These are phyloP conservation scores for Nansenia antarctica DNA, from an alignment of 2,113 vertebrate genomes.

Conservation along the genomic window DNA sequence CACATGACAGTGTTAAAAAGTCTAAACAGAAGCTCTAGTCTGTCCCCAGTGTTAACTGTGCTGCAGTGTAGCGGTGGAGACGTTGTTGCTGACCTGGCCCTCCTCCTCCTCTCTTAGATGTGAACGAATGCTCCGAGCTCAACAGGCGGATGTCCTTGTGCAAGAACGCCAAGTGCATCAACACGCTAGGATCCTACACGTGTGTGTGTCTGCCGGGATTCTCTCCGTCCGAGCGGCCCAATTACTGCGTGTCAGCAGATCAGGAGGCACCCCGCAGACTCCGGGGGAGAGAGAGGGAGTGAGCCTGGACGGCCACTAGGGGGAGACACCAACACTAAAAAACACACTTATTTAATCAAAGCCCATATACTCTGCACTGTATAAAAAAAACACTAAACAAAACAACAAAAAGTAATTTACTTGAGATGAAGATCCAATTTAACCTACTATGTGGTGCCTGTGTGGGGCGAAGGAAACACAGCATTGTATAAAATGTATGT, in stretches of 20 bases:
- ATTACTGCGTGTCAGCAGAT: conserved; percentile 87
- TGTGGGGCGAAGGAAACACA: conserved; percentile 56
- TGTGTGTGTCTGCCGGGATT: conserved; percentile 93
- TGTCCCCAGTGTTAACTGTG: too few species aligned
- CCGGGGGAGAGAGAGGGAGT: conserved; percentile 78
- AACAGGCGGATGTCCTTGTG: conserved; percentile 95
- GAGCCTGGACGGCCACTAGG: conserved; percentile 52
- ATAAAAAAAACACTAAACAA: conserved; percentile 80
- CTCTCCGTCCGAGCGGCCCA: conserved; percentile 83
- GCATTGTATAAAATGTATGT: conserved; percentile 71
- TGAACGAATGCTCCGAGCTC: conserved; percentile 94
- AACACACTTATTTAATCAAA: conserved; percentile 68
- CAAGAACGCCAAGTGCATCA: conserved; percentile 95
- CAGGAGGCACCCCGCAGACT: conserved; percentile 67
- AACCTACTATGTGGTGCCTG: conserved; percentile 60
- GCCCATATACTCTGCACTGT: conserved; percentile 94
- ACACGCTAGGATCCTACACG: conserved; percentile 92
- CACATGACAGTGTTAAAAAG: too few species aligned
- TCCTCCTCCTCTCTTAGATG: conserved; percentile 73
- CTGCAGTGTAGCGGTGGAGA: background rate
- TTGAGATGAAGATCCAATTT: conserved; percentile 79
- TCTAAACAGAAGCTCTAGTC: too few species aligned
- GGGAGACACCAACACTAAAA: conserved; percentile 50
- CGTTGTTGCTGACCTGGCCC: background rate
- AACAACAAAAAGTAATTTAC: conserved; percentile 67